Evolutionary conservation across 2,888 invertebrate species (phyloP), one percentile per base, ranked within the genome.

Genomic region (Alloscopus bannaensis): DNA sequence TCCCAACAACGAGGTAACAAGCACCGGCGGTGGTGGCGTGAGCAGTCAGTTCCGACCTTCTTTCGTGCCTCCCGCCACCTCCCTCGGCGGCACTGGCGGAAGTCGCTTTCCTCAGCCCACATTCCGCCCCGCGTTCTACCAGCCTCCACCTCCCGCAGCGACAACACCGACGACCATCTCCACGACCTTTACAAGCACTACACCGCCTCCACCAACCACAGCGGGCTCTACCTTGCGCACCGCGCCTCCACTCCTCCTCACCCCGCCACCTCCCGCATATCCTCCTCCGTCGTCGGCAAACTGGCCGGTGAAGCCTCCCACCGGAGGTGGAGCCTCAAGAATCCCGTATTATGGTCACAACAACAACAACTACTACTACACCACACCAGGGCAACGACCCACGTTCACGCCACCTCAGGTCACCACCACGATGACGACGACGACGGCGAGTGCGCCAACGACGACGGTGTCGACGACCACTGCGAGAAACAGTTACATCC

Each of bases 401-500:
- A 40, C 65, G 11, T 77, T 75, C 28, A 26, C 64, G 1, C 28
- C 26, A 20, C 73, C 79, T 16, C 71, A 65, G 6, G 47, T 76
- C 0, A 81, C 84, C 16, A 59, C 78, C 13, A 31, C 78, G 1
- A 55, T 69, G 11, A 64, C 77, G 0, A 78, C 73, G 1, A 76
- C 66, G 16, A 81, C 83, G 26, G 50, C 83, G 24, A 47, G 66
- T 2, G 26, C 65, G 2, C 64, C 82, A 1, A 65, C 76, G 3
- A 45, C 81, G 1, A 81, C 81, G 1, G n/a, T n/a, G n/a, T n/a
- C n/a, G n/a, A n/a, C 45, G n/a, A 36, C 8, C 36, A 84, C 85
- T 11, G 57, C 79, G 1, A 81, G 82, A 18, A 71, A 83, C 24
- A 84, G 84, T 52, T 86, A 84, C 73, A 86, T 86, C 70, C 86